phyloP scores from a whole-genome alignment of 2,113 vertebrate genomes.

The Theropithecus gelada region DNA sequence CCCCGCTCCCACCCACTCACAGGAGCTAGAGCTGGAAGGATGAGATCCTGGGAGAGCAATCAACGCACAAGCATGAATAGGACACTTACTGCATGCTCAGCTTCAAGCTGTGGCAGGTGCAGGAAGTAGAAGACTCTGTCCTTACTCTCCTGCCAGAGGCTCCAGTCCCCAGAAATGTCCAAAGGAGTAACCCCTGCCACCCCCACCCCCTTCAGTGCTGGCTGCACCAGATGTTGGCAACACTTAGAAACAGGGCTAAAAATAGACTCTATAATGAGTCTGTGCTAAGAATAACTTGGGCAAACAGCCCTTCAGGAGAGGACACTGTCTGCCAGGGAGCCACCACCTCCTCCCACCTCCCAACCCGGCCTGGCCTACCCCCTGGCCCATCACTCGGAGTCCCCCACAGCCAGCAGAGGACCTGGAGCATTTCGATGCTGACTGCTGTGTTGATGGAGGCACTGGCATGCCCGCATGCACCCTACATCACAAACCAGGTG shows the following conservation, averaged over 20 bases:
- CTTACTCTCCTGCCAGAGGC: not conserved
- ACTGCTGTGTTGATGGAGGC: not conserved
- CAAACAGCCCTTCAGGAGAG: conserved; percentile 37
- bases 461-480: fast-evolving
- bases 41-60: fast-evolving
- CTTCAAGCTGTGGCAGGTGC: not conserved
- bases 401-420: not conserved
- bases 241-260: conserved; percentile 70
- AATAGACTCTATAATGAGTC: conserved; percentile 66
- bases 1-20: not conserved
- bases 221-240: conserved; percentile 66
- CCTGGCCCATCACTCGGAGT: not conserved
- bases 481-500: not conserved
- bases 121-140: not conserved
- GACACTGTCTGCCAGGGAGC: not conserved
- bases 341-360: not conserved
- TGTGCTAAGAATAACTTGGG: conserved; percentile 71
- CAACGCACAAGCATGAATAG: not conserved
- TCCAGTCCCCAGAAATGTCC: not conserved
- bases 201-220: not conserved
- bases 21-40: not conserved
- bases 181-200: conserved; percentile 48
- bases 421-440: not conserved
- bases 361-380: not conserved
- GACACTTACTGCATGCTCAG: not conserved